These are phyloP conservation scores for Drosophila kuntzei DNA, from an alignment of 2,888 invertebrate genomes.

Conservation along the genomic window DNA sequence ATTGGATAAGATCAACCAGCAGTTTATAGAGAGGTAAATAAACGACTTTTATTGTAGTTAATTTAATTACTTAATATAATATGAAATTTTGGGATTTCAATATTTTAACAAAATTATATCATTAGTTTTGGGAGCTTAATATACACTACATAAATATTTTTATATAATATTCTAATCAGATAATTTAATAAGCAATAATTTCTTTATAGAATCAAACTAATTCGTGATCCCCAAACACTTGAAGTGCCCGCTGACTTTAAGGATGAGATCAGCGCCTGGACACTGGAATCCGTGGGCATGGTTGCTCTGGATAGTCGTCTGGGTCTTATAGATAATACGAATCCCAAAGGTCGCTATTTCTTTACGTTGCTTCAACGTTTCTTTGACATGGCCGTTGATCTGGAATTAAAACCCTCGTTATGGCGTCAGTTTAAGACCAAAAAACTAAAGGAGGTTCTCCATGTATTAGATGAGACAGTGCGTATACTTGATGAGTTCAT, in stretches of 20 bases:
- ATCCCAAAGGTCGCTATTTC: constrained; percentile 53
- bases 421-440: constrained; percentile 72
- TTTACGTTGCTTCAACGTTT: constrained; percentile 31
- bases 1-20: constrained; percentile 85
- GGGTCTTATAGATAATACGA: constrained; percentile 57
- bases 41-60: too few species aligned
- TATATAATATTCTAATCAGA: too few species aligned
- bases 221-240: constrained; percentile 71
- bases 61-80: too few species aligned
- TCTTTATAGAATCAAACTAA: constrained; percentile 74
- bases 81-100: too few species aligned
- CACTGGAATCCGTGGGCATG: constrained; percentile 86
- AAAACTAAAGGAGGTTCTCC: constrained; percentile 51
- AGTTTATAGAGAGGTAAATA: constrained; percentile 62
- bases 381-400: constrained; percentile 65
- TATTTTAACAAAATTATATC: too few species aligned
- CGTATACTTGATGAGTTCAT: constrained; percentile 71
- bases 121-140: too few species aligned
- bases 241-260: constrained; percentile 86
- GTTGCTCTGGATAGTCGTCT: constrained; percentile 83
- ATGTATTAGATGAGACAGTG: constrained; percentile 44
- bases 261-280: constrained; percentile 87
- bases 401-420: constrained; percentile 70
- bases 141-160: too few species aligned
- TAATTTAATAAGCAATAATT: too few species aligned